Base-by-base conservation (phyloP, 2,797 vertebrate species). In the Chaunax sp. region DNA sequence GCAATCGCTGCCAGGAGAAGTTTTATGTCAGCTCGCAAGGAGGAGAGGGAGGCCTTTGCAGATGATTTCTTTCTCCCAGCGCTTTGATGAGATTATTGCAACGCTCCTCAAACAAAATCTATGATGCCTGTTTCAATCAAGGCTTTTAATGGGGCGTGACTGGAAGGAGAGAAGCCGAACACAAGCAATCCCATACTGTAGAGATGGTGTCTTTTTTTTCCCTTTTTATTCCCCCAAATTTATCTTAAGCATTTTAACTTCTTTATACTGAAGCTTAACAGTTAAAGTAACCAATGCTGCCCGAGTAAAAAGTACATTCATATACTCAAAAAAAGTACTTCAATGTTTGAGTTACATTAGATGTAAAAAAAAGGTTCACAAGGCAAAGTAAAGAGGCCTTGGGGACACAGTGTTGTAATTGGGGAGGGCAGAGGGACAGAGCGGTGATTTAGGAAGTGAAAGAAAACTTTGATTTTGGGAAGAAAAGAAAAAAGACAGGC, bases 21-120 rank as follows among this genome's bases (percentile, higher is more conserved):
- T 85, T 82, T 72, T 45, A n/a, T 35, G 64, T 1, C 5, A 49
- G 69, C 78, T 77, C 77, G 41, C 75, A 66, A 20, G 67, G 63
- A 60, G 74, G 53, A 38, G 56, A 70, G 75, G 37, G 74, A 55
- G 46, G 51, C 77, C 58, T 79, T 64, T 71, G 38, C 51, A 74
- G 63, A 77, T 30, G 9, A 6, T 30, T 81, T 78, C 80, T 72
- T 82, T 53, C 59, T 55, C 62, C 60, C 70, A 80, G 80, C 49
- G 79, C 80, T 90, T 77, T 81, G 79, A 86, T 77, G 83, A 84
- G 77, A 84, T 82, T 81, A 88, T 80, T 73, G 66, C 54, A 25
- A 5, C 22, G 35, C 52, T 62, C 15, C n/a, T n/a, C n/a, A n/a
- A n/a, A n/a, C n/a, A n/a, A n/a, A n/a, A n/a, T n/a, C n/a, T n/a